Base-by-base conservation (phyloP, 2,113 vertebrate genomes). In the Trogon melanurus region DNA sequence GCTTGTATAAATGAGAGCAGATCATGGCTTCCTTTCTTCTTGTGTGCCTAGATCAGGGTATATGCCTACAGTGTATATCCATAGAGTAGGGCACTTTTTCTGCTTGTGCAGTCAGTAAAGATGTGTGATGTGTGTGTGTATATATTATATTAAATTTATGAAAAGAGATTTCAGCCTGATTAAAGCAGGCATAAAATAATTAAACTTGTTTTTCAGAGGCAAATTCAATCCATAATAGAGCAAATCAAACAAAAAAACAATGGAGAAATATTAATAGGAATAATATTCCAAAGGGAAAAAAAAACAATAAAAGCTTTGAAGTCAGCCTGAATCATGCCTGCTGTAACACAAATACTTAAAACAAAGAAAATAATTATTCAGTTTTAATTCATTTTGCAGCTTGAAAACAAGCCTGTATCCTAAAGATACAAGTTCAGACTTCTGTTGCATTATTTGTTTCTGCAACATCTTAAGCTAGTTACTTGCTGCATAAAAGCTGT, bases 241-340 rank as follows among this genome's bases (percentile, higher is more conserved):
- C 20, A 95, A 92, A 72, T 72, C 17, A 79, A 91, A 72, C 13
- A 62, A 91, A 62, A 62, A 85, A 91, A 5, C 51, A 90, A n/a
- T 41, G 50, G 47, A 41, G 45, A 57, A 88, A 72, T 88, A 80
- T 48, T 94, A 88, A 53, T 88, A 61, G 87, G 48, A 87, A 16
- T 85, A 82, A 85, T 84, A 13, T 89, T 75, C 57, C 25, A 32
- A 79, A 88, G 26, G 44, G 5, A 1, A 10, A 64, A 56, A 65
- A 21, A 50, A n/a, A 1, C 15, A 78, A 11, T 34, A 71, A 60
- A 71, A 56, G 38, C 72, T 93, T 91, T 95, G 51, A 88, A 89
- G 93, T 72, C 70, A 50, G 20, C 6, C 61, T 88, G 72, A 92
- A 67, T 92, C 9, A 20, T 48, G 14, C 22, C 44, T 79, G 23